Evolutionary conservation across 2,888 invertebrate species (phyloP).

Genomic region (Netelia inedita): DNA sequence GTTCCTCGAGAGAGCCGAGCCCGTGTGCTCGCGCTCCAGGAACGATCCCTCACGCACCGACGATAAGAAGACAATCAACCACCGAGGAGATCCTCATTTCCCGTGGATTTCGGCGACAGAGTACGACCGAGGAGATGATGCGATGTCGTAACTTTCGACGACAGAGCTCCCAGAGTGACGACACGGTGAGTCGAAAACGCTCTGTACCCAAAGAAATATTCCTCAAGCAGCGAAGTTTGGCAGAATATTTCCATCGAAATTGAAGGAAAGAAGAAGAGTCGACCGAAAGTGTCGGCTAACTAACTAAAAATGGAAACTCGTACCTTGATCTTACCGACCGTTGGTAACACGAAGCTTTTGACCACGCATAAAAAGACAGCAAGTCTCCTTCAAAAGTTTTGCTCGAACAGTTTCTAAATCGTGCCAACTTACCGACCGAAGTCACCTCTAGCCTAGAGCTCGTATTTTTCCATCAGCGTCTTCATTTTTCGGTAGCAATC

Average conservation of each 20-base stretch:
- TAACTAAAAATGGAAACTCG: background rate
- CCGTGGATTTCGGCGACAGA: conserved; percentile 94
- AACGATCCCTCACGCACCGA: conserved; percentile 86
- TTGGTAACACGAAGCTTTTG: too few relatives aligned
- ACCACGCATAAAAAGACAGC: too few relatives aligned
- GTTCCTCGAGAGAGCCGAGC: conserved; percentile 94
- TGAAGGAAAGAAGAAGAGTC: too few relatives aligned
- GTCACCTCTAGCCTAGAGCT: too few relatives aligned
- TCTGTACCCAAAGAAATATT: background rate
- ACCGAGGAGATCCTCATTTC: conserved; percentile 97
- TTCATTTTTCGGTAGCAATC: too few relatives aligned
- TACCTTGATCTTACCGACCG: background rate
- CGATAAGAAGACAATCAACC: conserved; percentile 94
- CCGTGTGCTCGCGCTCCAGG: conserved; percentile 89
- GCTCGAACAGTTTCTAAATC: too few relatives aligned
- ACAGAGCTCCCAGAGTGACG: conserved; percentile 96
- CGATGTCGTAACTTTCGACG: conserved; percentile 96
- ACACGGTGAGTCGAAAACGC: conserved; percentile 82
- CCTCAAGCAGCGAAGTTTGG: too few relatives aligned
- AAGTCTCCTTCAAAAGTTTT: too few relatives aligned
- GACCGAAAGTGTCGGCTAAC: too few relatives aligned
- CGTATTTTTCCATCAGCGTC: too few relatives aligned
- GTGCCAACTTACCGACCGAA: too few relatives aligned
- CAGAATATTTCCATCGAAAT: too few relatives aligned
- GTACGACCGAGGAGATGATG: conserved; percentile 97